Evolutionary conservation across 2,888 invertebrate genomes (phyloP).

Genomic region (Brachypalpus laphriformis): DNA sequence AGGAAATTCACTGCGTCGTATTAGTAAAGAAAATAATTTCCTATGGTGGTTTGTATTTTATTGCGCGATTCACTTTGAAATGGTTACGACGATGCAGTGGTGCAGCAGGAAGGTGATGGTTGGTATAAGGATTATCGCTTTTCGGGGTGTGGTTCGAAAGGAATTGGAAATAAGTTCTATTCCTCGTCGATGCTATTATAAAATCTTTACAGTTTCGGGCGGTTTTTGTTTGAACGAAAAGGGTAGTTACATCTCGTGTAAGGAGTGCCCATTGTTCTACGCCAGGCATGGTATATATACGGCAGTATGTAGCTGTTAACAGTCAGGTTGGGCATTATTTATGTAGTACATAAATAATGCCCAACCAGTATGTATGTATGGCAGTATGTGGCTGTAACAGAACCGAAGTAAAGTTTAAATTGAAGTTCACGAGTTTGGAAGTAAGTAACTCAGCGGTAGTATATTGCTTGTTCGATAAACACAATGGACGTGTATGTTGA

Average conservation of each 20-base stretch:
- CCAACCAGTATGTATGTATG: too few species aligned
- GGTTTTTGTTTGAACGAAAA: neutral
- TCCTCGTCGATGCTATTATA: neutral
- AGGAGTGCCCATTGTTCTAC: slow-evolving; percentile 12
- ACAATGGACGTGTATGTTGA: too few species aligned
- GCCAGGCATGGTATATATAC: neutral
- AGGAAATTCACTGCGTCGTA: slow-evolving; percentile 69
- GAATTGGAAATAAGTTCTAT: neutral
- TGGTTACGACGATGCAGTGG: slow-evolving; percentile 21
- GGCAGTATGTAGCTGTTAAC: too few species aligned
- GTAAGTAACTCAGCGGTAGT: too few species aligned
- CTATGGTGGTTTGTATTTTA: slow-evolving; percentile 31
- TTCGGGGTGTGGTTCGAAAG: slow-evolving; percentile 1
- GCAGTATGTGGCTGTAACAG: too few species aligned
- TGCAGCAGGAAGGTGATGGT: neutral
- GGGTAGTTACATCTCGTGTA: neutral
- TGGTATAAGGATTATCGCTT: slow-evolving; percentile 14
- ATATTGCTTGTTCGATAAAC: too few species aligned
- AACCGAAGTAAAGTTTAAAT: too few species aligned
- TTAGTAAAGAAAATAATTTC: slow-evolving; percentile 64
- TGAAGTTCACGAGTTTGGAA: too few species aligned
- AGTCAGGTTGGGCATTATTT: too few species aligned
- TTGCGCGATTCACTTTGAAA: slow-evolving; percentile 26
- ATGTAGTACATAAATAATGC: too few species aligned
- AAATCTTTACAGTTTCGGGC: slow-evolving; percentile 13